Percentiles rank a stretch among this genome's conserved stretches.
These are phyloP conservation scores for Andrena dorsata DNA, from an alignment of 2,888 invertebrate genomes.

Conservation along the genomic window DNA sequence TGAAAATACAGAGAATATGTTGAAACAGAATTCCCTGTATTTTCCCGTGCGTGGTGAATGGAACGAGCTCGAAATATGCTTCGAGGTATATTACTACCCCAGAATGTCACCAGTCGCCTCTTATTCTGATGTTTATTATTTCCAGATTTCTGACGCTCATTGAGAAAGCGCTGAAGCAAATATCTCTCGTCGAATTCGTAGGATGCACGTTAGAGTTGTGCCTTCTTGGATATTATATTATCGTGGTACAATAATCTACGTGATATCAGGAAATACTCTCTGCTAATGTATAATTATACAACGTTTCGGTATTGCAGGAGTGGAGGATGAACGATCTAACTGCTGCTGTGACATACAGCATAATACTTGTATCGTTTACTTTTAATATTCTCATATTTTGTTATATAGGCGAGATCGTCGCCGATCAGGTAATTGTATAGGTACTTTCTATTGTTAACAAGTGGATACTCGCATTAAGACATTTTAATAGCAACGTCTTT, in stretches of 20 bases:
- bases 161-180: background rate
- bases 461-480: background rate
- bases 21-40: background rate
- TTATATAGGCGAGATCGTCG: constrained; percentile 78
- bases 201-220: constrained; percentile 80
- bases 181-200: constrained; percentile 40
- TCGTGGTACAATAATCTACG: constrained; percentile 71
- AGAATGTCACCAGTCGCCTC: background rate
- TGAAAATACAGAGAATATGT: background rate
- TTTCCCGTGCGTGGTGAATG: background rate
- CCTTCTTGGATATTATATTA: constrained; percentile 79
- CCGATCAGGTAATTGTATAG: constrained; percentile 69
- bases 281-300: background rate
- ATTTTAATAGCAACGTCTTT: background rate
- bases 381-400: constrained; percentile 81
- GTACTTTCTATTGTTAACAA: background rate
- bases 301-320: constrained; percentile 72
- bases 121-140: background rate
- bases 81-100: background rate
- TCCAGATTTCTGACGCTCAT: constrained; percentile 7
- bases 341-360: constrained; percentile 71
- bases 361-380: constrained; percentile 74
- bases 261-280: background rate
- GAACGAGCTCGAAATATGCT: background rate
- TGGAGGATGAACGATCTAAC: constrained; percentile 72